Conservation (phyloP, 2,797 vertebrate species). For the Rhynchonycteris naso region DNA sequence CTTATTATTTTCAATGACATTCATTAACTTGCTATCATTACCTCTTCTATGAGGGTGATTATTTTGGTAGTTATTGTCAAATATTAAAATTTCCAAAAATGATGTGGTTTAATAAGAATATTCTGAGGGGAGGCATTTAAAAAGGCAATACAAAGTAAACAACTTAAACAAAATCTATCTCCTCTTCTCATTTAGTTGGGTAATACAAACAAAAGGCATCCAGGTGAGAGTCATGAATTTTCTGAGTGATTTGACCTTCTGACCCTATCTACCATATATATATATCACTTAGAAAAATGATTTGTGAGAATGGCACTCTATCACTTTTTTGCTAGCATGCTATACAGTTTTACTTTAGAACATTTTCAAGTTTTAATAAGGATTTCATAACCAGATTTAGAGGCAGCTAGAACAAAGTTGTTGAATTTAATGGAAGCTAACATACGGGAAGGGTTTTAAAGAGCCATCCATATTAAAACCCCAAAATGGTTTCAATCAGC, state of each 20-base stretch:
- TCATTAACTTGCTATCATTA: conserved; percentile 60
- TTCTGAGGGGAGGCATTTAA: not conserved
- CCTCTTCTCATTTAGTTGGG: conserved; percentile 45
- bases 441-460: conserved; percentile 76
- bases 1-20: conserved; percentile 46
- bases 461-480: conserved; percentile 58
- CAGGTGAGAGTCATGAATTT: conserved; percentile 1
- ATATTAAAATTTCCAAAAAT: conserved; percentile 57
- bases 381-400: conserved; percentile 69
- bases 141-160: conserved; percentile 59
- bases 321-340: conserved; percentile 35
- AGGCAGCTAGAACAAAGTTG: conserved; percentile 63
- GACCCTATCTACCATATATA: not conserved
- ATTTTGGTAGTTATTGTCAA: conserved; percentile 59
- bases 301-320: conserved; percentile 22
- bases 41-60: conserved; percentile 6
- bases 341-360: conserved; percentile 61
- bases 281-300: not conserved
- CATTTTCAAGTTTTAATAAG: conserved; percentile 69
- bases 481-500: conserved; percentile 76
- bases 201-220: conserved; percentile 57
- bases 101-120: conserved; percentile 50
- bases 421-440: conserved; percentile 70
- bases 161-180: conserved; percentile 53
- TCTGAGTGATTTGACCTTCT: conserved; percentile 34